phyloP scores from a whole-genome alignment of 2,113 vertebrate species.

The Paramisgurnus dabryanus region DNA sequence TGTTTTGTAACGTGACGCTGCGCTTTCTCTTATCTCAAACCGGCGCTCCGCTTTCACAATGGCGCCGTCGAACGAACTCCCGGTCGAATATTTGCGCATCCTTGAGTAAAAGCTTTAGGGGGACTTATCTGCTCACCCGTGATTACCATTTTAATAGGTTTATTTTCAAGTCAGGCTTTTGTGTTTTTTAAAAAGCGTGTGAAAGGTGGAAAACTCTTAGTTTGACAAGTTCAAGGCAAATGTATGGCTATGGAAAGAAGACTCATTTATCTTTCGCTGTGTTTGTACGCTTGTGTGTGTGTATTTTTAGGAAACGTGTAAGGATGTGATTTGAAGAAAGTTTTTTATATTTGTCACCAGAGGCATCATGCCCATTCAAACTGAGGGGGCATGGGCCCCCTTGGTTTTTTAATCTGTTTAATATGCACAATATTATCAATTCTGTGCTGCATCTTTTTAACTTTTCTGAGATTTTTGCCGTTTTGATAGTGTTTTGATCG shows the following conservation, averaged over 20 bases:
- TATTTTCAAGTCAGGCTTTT: constrained; percentile 51
- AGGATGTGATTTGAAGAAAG: no score
- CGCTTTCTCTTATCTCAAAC: constrained; percentile 24
- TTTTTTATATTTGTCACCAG: no score
- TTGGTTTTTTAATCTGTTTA: no score
- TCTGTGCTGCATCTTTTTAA: no score
- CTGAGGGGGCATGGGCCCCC: no score
- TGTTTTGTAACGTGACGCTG: neutral
- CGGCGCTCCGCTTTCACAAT: constrained; percentile 16
- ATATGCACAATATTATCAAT: no score
- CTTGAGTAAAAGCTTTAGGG: constrained; percentile 43
- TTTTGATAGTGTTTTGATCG: no score
- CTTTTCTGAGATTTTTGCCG: no score
- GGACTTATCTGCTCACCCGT: constrained; percentile 47
- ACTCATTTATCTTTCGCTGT: constrained; percentile 19
- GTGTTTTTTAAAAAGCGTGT: constrained; percentile 35
- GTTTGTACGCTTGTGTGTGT: neutral
- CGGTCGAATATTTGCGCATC: constrained; percentile 37
- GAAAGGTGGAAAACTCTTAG: constrained; percentile 35
- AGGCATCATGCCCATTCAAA: no score
- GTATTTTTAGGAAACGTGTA: neutral
- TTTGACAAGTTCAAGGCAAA: constrained; percentile 26
- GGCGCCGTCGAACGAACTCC: constrained; percentile 11
- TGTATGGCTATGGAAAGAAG: constrained; percentile 11
- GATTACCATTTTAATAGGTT: constrained; percentile 59